A percentile compares a stretch with the other conserved stretches of the same genome.
Evolutionary conservation across 92 coral and sea anemone genomes (phyloP).

Genomic region (Epizoanthus illoricatus): DNA sequence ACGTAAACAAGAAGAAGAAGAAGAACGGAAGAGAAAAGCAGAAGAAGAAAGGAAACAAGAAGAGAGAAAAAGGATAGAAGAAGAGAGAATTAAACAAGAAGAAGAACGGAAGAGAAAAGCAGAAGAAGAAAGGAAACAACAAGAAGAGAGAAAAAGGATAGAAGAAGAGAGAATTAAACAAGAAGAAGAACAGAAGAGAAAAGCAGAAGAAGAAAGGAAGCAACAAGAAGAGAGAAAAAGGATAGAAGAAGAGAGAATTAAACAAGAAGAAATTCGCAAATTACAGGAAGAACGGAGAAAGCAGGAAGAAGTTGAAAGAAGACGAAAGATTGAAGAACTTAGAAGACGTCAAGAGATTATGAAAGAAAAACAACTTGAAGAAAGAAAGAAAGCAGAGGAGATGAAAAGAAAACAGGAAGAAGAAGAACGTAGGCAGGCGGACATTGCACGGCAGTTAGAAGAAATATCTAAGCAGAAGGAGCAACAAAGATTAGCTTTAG

Average conservation of each 20-base stretch:
- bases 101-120: neutral
- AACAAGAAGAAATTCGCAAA: neutral
- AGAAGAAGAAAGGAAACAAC: neutral
- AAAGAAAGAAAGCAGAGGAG: conserved; percentile 1
- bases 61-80: neutral
- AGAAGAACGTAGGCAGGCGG: neutral
- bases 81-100: neutral
- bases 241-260: conserved; percentile 5
- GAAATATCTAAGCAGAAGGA: conserved; percentile 17
- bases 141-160: neutral
- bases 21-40: neutral
- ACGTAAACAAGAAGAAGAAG: neutral
- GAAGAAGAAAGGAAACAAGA: neutral
- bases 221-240: neutral
- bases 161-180: neutral
- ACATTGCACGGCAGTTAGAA: neutral
- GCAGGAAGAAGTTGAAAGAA: neutral
- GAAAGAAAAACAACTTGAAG: conserved; percentile 5
- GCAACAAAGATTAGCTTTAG: neutral
- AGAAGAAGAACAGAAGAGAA: neutral
- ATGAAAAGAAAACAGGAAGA: conserved; percentile 10
- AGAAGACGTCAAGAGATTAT: conserved; percentile 4
- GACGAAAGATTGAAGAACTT: conserved; percentile 5
- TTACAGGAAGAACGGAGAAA: neutral
- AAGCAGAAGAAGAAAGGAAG: neutral